Evolutionary conservation across 2,113 vertebrate species (phyloP).

Genomic region (Empidonax alnorum): DNA sequence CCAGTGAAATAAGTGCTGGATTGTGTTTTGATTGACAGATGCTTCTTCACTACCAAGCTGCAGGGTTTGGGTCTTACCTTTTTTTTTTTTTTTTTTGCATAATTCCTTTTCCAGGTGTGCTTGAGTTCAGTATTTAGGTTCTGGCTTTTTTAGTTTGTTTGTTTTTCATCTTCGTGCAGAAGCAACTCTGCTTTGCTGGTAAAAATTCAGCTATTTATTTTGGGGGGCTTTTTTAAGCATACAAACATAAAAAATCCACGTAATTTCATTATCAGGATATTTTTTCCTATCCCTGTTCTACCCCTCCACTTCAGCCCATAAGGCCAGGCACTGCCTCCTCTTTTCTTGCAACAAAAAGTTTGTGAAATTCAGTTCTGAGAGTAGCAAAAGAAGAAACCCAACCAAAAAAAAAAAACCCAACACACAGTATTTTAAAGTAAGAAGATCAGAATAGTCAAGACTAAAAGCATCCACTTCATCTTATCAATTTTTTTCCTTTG

Average conservation of each 20-base stretch:
- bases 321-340: background rate
- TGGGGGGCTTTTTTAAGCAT: background rate
- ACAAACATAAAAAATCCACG: background rate
- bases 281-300: fast-evolving
- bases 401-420: background rate
- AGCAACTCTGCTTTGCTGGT: background rate
- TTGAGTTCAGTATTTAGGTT: background rate
- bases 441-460: background rate
- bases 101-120: background rate
- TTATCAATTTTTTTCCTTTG: background rate
- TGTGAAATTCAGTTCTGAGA: background rate
- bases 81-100: background rate
- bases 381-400: background rate
- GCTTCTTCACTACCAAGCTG: background rate
- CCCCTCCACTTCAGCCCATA: background rate
- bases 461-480: background rate
- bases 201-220: background rate
- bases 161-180: background rate
- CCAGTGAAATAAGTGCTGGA: background rate
- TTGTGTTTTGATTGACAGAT: background rate
- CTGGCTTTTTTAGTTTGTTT: background rate
- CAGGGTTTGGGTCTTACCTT: background rate
- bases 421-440: background rate
- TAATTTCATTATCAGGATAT: background rate
- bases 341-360: background rate